Evolutionary conservation across 2,888 invertebrate species (phyloP).

Genomic region (Tetranychus piercei): DNA sequence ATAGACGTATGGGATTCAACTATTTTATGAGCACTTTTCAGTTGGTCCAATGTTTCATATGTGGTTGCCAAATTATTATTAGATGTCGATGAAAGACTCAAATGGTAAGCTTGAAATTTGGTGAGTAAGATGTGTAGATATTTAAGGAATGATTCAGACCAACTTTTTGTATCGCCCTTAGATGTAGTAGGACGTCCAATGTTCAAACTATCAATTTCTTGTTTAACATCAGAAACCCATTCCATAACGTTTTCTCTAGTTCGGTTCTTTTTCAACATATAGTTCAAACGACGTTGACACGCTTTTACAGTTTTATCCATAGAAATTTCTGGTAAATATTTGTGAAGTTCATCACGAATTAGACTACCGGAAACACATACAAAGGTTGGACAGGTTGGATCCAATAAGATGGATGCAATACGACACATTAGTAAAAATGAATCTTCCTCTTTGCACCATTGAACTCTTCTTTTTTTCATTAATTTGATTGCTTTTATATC

Average conservation of each 20-base stretch:
- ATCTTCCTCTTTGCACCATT: constrained; percentile 51
- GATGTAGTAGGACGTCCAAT: constrained; percentile 26
- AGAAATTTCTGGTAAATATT: constrained; percentile 32
- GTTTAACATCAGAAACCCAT: constrained; percentile 44
- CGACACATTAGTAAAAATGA: constrained; percentile 47
- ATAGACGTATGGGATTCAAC: neutral
- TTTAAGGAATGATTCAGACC: constrained; percentile 23
- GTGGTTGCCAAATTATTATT: neutral
- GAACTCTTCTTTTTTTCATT: constrained; percentile 39
- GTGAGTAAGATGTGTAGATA: constrained; percentile 24
- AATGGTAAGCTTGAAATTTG: constrained; percentile 24
- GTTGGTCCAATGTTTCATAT: constrained; percentile 7
- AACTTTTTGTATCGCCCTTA: constrained; percentile 24
- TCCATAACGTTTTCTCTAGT: constrained; percentile 43
- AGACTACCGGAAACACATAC: constrained; percentile 29
- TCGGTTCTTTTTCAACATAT: constrained; percentile 43
- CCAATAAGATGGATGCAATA: constrained; percentile 43
- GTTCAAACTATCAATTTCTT: constrained; percentile 38
- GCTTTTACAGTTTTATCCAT: constrained; percentile 49
- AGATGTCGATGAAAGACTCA: neutral
- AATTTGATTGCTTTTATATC: constrained; percentile 46
- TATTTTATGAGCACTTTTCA: neutral
- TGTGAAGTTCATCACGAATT: constrained; percentile 31
- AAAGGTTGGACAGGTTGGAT: constrained; percentile 34
- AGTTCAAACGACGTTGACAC: constrained; percentile 45